Evolutionary conservation across 1,140 invertebrate genomes (phyloP).

Genomic region (Phocides pigmalion): DNA sequence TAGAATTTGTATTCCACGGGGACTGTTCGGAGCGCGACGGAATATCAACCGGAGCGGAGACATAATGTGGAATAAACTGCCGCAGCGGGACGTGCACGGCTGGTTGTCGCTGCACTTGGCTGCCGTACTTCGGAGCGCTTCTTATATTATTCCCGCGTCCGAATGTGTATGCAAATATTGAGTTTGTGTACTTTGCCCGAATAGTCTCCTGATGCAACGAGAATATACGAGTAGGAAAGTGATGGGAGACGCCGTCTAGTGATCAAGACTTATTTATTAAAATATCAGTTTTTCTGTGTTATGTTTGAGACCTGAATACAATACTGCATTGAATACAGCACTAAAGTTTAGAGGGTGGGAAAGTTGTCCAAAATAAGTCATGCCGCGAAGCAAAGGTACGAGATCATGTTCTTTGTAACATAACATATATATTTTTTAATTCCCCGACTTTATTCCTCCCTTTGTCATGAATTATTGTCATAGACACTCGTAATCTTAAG

Average conservation of each 20-base stretch:
- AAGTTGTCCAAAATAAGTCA: too few relatives aligned
- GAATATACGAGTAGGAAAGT: neutral
- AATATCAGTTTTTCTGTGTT: too few relatives aligned
- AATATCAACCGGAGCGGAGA: conserved; percentile 65
- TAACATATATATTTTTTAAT: too few relatives aligned
- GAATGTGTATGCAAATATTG: conserved; percentile 33
- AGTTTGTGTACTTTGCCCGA: conserved; percentile 25
- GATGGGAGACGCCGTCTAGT: neutral
- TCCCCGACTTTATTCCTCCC: too few relatives aligned
- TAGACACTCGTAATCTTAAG: too few relatives aligned
- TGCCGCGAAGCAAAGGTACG: too few relatives aligned
- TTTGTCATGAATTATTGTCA: too few relatives aligned
- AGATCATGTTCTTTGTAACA: too few relatives aligned
- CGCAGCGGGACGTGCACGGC: conserved; percentile 62
- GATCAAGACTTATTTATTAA: too few relatives aligned
- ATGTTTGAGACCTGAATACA: too few relatives aligned
- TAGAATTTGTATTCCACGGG: conserved; percentile 68
- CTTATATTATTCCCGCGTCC: conserved; percentile 25
- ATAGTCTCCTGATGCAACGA: conserved; percentile 25
- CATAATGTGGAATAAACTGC: conserved; percentile 71
- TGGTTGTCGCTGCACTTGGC: conserved; percentile 39
- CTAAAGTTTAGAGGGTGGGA: too few relatives aligned
- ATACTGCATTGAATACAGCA: too few relatives aligned
- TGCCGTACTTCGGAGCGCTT: conserved; percentile 28
- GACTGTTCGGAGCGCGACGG: conserved; percentile 50